Conservation (phyloP, 2,888 invertebrate genomes). For the Carpatolechia fugitivella region DNA sequence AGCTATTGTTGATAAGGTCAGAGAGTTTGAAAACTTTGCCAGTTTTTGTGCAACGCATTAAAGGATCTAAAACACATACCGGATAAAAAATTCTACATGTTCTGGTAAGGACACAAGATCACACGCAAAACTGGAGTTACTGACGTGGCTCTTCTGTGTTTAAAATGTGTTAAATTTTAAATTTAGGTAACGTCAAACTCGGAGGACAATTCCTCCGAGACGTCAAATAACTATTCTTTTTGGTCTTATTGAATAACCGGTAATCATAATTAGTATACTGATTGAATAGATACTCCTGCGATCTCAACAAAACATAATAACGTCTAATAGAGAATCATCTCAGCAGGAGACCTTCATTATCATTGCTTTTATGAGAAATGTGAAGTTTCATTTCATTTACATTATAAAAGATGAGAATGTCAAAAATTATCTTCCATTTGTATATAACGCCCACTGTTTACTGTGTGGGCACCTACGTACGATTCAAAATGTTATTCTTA, state of each 20-base stretch:
- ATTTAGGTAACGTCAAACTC: too few species aligned
- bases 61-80: neutral
- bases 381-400: constrained; percentile 5
- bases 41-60: neutral
- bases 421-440: constrained; percentile 1
- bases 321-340: constrained; percentile 5
- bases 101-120: too few species aligned
- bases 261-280: neutral
- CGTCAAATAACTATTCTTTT: too few species aligned
- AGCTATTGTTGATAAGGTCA: constrained; percentile 6
- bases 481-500: neutral
- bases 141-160: too few species aligned
- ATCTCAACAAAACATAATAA: neutral
- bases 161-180: too few species aligned
- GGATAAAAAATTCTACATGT: neutral
- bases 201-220: too few species aligned
- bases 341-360: constrained; percentile 8
- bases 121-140: too few species aligned
- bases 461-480: neutral
- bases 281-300: neutral
- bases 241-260: too few species aligned
- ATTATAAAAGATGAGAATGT: constrained; percentile 3
- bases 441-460: neutral
- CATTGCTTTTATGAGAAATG: constrained; percentile 7
- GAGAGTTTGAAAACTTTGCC: neutral